Evolutionary conservation across 1,140 invertebrate genomes (phyloP).

Genomic region (Orchesella cincta): DNA sequence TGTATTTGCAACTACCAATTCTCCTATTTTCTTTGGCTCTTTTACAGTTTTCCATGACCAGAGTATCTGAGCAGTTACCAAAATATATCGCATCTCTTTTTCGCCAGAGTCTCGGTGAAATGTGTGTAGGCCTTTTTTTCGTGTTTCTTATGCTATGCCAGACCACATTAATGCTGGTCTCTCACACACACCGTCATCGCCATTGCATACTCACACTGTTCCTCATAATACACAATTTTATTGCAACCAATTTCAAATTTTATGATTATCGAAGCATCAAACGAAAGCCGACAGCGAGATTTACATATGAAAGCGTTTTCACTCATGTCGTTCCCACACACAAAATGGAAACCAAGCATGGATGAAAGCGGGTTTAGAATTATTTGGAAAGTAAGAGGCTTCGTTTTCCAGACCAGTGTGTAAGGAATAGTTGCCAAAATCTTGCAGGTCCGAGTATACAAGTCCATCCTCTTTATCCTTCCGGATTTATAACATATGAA

Average conservation of each 20-base stretch:
- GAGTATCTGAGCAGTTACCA: no score
- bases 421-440: not conserved
- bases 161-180: not conserved
- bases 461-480: not conserved
- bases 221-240: constrained; percentile 16
- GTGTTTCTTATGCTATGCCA: not conserved
- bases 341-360: not conserved
- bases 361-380: not conserved
- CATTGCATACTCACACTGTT: not conserved
- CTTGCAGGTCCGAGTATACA: not conserved
- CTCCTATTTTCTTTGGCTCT: no score
- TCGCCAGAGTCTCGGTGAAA: not conserved
- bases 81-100: no score
- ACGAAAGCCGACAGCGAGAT: not conserved
- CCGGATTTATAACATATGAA: not conserved
- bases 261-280: constrained; percentile 25
- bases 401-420: not conserved
- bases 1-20: no score
- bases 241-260: constrained; percentile 29
- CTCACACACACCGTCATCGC: not conserved
- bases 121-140: not conserved
- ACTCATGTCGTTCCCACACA: not conserved
- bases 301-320: constrained; percentile 18
- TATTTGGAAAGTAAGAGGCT: not conserved
- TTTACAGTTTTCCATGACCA: no score